Conservation (phyloP, 1,140 invertebrate species). For the Aplysia californica region DNA sequence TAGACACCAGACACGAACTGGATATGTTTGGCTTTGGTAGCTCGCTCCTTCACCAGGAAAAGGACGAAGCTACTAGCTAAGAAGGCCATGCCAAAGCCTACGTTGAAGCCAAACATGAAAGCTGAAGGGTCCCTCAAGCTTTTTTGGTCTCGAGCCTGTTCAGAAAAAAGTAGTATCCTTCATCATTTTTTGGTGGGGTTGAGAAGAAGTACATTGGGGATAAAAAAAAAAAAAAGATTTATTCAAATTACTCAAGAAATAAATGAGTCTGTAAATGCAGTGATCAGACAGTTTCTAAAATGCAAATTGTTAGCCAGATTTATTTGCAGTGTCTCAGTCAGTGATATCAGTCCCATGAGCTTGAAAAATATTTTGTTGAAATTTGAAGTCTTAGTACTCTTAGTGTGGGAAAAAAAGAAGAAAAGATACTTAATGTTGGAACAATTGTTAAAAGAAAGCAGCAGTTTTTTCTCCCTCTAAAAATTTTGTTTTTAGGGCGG, state of each 20-base stretch:
- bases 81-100: constrained; percentile 64
- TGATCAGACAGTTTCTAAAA: too few relatives aligned
- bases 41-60: constrained; percentile 61
- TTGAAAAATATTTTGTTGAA: too few relatives aligned
- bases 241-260: too few relatives aligned
- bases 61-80: constrained; percentile 58
- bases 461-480: neutral
- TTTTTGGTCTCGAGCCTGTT: neutral
- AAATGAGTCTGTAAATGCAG: too few relatives aligned
- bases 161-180: too few relatives aligned
- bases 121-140: constrained; percentile 27
- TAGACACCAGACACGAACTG: constrained; percentile 71
- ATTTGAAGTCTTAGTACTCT: too few relatives aligned
- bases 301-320: too few relatives aligned
- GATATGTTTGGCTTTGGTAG: constrained; percentile 57
- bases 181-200: too few relatives aligned
- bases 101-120: constrained; percentile 51
- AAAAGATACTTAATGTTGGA: too few relatives aligned
- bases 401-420: neutral
- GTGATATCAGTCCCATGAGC: too few relatives aligned
- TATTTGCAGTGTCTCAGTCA: too few relatives aligned
- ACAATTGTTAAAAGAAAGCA: too few relatives aligned
- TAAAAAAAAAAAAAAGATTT: neutral
- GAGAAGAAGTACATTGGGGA: neutral
- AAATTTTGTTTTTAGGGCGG: neutral